These are phyloP conservation scores for Noctua pronuba DNA, from an alignment of 2,888 invertebrate species.

Conservation along the genomic window DNA sequence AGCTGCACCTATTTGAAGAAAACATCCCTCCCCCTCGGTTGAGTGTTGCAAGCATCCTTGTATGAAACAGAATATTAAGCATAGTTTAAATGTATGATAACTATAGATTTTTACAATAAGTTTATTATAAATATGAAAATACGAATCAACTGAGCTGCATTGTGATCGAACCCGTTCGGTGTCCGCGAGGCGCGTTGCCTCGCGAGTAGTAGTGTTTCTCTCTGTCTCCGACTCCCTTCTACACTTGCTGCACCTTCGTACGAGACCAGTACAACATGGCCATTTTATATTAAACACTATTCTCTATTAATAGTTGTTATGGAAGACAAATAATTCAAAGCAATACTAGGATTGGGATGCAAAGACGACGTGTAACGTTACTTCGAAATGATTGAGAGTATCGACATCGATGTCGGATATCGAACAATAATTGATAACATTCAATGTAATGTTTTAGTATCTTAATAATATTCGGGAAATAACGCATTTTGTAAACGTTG, in stretches of 20 bases:
- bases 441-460: conserved; percentile 29
- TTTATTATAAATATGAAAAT: conserved; percentile 83
- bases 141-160: conserved; percentile 89
- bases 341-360: conserved; percentile 74
- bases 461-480: conserved; percentile 33
- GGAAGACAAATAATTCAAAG: conserved; percentile 73
- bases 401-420: conserved; percentile 32
- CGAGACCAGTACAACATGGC: conserved; percentile 61
- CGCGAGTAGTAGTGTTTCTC: conserved; percentile 75
- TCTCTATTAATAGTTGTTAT: conserved; percentile 65
- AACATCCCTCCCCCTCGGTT: conserved; percentile 64
- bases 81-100: conserved; percentile 84
- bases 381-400: conserved; percentile 36
- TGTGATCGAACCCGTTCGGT: conserved; percentile 86
- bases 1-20: conserved; percentile 60
- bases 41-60: conserved; percentile 70
- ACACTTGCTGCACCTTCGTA: conserved; percentile 79
- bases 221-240: conserved; percentile 77
- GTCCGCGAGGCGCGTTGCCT: conserved; percentile 68
- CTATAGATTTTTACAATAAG: conserved; percentile 87
- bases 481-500: conserved; percentile 52
- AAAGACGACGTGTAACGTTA: conserved; percentile 58
- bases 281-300: conserved; percentile 53
- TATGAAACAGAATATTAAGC: conserved; percentile 72
- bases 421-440: conserved; percentile 24